Conservation (phyloP, 1,140 invertebrate genomes). For the Brachionus calyciflorus region DNA sequence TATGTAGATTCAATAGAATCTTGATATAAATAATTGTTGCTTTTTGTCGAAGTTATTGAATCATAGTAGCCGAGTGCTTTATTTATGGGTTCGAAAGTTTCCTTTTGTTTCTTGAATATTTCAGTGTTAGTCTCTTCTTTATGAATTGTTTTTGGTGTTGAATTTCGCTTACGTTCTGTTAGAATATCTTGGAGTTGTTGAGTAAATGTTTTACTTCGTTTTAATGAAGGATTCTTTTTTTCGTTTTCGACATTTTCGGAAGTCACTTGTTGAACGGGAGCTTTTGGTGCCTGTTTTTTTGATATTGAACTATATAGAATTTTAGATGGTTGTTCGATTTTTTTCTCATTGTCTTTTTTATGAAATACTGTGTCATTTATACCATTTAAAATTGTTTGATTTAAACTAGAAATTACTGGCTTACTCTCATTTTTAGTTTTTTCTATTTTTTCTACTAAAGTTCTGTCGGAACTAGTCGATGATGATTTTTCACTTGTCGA, state of each 20-base stretch:
- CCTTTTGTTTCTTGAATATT: not conserved
- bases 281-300: not conserved
- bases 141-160: too few species aligned
- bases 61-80: slow-evolving; percentile 14
- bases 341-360: not conserved
- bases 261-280: not conserved
- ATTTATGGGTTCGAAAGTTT: not conserved
- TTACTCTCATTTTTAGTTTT: not conserved
- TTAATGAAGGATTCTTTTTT: slow-evolving; percentile 13
- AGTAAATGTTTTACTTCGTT: slow-evolving; percentile 41
- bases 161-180: slow-evolving; percentile 9
- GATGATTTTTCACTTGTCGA: not conserved
- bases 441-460: not conserved
- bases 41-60: not conserved
- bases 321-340: not conserved
- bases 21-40: not conserved
- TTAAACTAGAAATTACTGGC: not conserved
- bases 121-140: too few species aligned
- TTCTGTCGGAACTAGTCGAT: too few species aligned
- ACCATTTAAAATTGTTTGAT: not conserved
- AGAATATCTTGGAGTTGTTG: slow-evolving; percentile 34
- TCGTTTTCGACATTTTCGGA: not conserved
- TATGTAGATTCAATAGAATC: not conserved
- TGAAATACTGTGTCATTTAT: not conserved
- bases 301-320: not conserved